A percentile compares a stretch with the other conserved stretches of the same genome.
phyloP scores from a whole-genome alignment of 1,140 invertebrate genomes.

The Solen grandis region DNA sequence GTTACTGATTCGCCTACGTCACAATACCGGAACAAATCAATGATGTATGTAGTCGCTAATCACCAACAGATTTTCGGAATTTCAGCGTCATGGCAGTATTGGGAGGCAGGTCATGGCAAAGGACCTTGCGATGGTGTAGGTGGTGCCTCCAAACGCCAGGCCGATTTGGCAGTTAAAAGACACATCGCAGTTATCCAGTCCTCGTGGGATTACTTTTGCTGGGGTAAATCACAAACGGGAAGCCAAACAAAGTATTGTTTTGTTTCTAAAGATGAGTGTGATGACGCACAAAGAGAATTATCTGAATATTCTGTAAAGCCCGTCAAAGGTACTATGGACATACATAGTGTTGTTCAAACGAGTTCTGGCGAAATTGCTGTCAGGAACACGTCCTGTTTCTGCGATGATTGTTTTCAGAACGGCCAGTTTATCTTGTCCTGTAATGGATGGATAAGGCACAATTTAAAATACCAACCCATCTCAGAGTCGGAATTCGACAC shows the following conservation, averaged over 20 bases:
- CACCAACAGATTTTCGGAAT: slow-evolving; percentile 32
- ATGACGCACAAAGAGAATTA: background rate
- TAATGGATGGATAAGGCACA: background rate
- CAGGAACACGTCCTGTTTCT: slow-evolving; percentile 14
- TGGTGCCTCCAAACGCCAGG: slow-evolving; percentile 1
- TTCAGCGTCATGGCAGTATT: slow-evolving; percentile 6
- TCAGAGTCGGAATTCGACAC: too few species aligned
- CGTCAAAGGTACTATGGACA: background rate
- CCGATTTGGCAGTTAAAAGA: slow-evolving; percentile 7
- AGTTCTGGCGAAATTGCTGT: background rate
- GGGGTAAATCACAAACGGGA: background rate
- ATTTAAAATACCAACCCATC: too few species aligned
- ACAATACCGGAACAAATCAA: slow-evolving; percentile 55
- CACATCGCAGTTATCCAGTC: background rate
- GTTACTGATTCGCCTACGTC: slow-evolving; percentile 33
- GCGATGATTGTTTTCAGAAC: background rate
- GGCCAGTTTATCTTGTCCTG: background rate
- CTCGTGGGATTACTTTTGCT: background rate
- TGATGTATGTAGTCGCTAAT: slow-evolving; percentile 17
- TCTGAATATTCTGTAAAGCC: background rate
- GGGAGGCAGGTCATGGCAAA: slow-evolving; percentile 31
- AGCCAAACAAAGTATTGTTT: slow-evolving; percentile 2
- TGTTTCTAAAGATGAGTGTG: slow-evolving; percentile 8
- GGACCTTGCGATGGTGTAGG: slow-evolving; percentile 15
- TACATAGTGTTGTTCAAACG: slow-evolving; percentile 7